Base-by-base conservation (phyloP, 2,888 invertebrate species). In the Morpho achilles region DNA sequence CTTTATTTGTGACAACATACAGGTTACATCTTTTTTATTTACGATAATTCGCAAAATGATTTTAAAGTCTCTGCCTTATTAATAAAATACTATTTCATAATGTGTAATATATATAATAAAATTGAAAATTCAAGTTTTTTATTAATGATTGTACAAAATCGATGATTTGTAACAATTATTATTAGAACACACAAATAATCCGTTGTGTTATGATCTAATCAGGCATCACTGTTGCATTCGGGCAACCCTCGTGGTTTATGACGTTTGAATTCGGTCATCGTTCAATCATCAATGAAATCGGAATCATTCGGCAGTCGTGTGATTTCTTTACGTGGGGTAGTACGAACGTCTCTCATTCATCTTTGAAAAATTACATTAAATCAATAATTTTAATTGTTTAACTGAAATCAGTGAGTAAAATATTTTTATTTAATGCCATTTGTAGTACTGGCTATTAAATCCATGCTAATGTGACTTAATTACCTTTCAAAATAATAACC, bases 381-480 rank as follows among this genome's bases (percentile, higher is more conserved):
- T 46, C 7, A 40, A 22, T 48, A 48, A 40, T 53, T 51, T 22
- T 58, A 56, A 51, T 56, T 59, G 49, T 50, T 53, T 50, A 10
- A 52, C 22, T 53, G 47, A 56, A 44, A 59, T 45, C 53, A 16
- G 61, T 62, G 40, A 62, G 61, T 62, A 53, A 9, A n/a, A 23
- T 50, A 6, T 39, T 16, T 52, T 3, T 6, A 10, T 9, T 51
- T 10, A 52, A n/a, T 46, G 46, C 10, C 16, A 7, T 16, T 32
- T 10, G 8, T 10, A 16, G 32, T 50, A 55, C 43, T 39, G 32
- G 42, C n/a, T 49, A 7, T 44, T 42, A 39, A 49, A 32, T 3
- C 49, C 46, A 54, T 42, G n/a, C 16, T 47, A 49, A 49, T 50
- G 43, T 9, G 23, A 39, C 42, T 48, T n/a, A 23, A 42, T 48